Percentiles rank a stretch among this genome's conserved stretches.
Evolutionary conservation across 2,113 vertebrate species (phyloP).

Genomic region (Herpailurus yagouaroundi): DNA sequence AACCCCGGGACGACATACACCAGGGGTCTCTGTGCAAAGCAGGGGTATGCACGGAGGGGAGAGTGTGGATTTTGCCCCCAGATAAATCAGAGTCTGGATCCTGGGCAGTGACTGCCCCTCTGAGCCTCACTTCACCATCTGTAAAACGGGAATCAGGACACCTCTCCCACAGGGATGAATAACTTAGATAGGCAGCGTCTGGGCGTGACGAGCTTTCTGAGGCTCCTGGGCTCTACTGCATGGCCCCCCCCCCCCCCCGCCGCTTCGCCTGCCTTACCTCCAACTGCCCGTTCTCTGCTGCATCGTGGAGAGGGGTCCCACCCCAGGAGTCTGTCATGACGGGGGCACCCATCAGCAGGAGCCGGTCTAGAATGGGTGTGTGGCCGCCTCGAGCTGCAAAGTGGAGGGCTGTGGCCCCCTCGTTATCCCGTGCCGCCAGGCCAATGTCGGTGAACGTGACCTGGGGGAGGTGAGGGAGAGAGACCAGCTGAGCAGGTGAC

Average conservation of each 20-base stretch:
- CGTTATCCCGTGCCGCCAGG: constrained; percentile 85
- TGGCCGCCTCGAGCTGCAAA: constrained; percentile 93
- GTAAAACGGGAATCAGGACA: neutral
- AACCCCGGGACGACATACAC: neutral
- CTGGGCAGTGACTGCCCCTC: neutral
- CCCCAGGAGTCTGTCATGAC: constrained; percentile 90
- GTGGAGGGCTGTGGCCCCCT: constrained; percentile 91
- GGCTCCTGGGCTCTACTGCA: accelerated
- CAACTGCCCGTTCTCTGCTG: constrained; percentile 90
- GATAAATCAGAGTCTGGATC: neutral
- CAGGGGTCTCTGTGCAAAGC: too few species aligned
- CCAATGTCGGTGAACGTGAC: constrained; percentile 85
- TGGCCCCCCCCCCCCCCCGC: neutral
- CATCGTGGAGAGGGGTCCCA: constrained; percentile 91
- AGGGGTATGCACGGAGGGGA: accelerated
- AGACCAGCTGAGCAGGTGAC: neutral
- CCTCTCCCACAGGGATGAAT: accelerated
- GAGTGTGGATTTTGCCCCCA: neutral
- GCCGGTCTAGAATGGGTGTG: constrained; percentile 86
- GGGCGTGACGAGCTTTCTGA: neutral
- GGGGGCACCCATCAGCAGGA: constrained; percentile 87
- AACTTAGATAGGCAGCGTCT: neutral
- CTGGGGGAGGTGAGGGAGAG: constrained; percentile 65
- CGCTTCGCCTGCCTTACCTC: constrained; percentile 83
- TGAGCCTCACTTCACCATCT: neutral